These are phyloP conservation scores for Lomographa bimaculata DNA, from an alignment of 2,888 invertebrate genomes.

Conservation along the genomic window DNA sequence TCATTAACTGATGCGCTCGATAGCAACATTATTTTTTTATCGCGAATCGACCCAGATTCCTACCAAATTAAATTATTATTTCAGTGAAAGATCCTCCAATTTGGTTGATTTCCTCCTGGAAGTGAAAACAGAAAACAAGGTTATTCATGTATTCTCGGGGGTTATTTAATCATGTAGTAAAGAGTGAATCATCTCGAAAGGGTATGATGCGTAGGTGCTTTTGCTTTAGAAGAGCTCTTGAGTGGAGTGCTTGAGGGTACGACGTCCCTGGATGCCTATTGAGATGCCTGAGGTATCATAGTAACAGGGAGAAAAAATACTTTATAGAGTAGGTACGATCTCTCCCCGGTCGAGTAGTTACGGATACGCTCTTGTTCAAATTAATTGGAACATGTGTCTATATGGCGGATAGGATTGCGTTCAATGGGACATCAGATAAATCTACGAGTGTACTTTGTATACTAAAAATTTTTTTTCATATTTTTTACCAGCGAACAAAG, in stretches of 20 bases:
- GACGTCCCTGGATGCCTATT: slow-evolving; percentile 49
- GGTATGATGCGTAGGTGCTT: slow-evolving; percentile 63
- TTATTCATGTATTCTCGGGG: slow-evolving; percentile 40
- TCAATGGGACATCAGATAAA: too few species aligned
- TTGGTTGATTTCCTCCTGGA: slow-evolving; percentile 42
- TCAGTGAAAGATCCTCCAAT: slow-evolving; percentile 28
- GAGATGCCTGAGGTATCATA: slow-evolving; percentile 43
- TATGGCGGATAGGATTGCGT: too few species aligned
- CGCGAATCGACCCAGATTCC: slow-evolving; percentile 22
- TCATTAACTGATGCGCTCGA: slow-evolving; percentile 21
- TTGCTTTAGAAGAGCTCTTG: slow-evolving; percentile 60
- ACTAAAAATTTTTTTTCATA: too few species aligned
- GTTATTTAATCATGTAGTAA: slow-evolving; percentile 49
- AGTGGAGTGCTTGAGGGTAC: slow-evolving; percentile 59
- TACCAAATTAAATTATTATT: slow-evolving; percentile 36
- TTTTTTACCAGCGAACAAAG: too few species aligned
- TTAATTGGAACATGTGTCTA: slow-evolving; percentile 11
- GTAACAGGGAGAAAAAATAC: slow-evolving; percentile 36
- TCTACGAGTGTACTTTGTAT: too few species aligned
- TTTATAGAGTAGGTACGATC: slow-evolving; percentile 35
- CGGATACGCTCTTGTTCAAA: slow-evolving; percentile 10
- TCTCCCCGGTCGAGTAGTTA: slow-evolving; percentile 6
- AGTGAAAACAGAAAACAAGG: slow-evolving; percentile 38
- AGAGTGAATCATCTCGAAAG: slow-evolving; percentile 56
- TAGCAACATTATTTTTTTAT: slow-evolving; percentile 22